Evolutionary conservation across 2,797 vertebrate genomes (phyloP), one percentile per base, ranked within the genome.

Genomic region (Scarus forsteni): DNA sequence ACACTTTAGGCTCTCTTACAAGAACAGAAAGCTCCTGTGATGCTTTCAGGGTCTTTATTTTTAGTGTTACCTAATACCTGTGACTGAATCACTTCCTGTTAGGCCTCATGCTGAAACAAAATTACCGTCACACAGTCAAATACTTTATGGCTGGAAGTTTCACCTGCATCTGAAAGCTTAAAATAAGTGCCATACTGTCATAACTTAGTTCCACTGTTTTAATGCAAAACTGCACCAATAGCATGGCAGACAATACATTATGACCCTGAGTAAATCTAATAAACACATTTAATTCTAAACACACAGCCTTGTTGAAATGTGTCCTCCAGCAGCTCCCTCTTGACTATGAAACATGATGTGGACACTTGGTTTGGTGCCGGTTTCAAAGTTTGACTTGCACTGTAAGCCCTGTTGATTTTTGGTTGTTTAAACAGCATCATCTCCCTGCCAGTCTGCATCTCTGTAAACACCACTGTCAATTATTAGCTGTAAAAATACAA

Each of bases 61-160:
- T 13, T 2, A 3, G 5, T 19, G 39, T 60, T 14, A 79, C 36
- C n/a, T 14, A 6, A 58, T 36, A 72, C 34, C 42, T 19, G 51
- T 35, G 10, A 40, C 0, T 59, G 16, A 66, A 48, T 60, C 56
- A 73, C 52, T 78, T 83, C 66, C 48, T 44, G 0, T 75, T 53
- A 43, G 14, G 2, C 48, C 18, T 49, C n/a, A 45, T 27, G 14
- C 36, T 14, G 35, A 34, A 68, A 5, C 7, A 6, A 48, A 38
- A 34, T 8, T 66, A 45, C 38, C 7, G 38, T 55, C 70, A 63
- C 10, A 58, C 52, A 62, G 10, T 58, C 42, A 72, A 75, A 80
- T 58, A 36, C 7, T 50, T 27, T 27, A 1, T 10, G 14, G 8
- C 42, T 0, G 13, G 42, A 39, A 45, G 9, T 38, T 34, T n/a